Conservation (phyloP, 2,113 vertebrate species). For the Tauraco erythrolophus region DNA sequence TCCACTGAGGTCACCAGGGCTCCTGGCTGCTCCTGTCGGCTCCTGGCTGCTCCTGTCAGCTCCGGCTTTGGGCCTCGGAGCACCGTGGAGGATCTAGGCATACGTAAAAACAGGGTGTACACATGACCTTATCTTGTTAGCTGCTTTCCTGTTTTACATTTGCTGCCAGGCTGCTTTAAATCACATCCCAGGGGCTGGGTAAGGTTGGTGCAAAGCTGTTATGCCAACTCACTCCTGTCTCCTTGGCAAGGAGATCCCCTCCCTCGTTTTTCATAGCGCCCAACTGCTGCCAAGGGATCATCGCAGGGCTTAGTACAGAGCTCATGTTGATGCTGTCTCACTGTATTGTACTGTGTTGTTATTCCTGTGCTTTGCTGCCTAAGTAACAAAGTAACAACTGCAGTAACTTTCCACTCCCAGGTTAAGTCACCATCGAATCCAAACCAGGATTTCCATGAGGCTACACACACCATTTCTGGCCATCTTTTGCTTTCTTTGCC, state of each 20-base stretch:
- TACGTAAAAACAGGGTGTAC: background rate
- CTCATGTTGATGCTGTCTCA: background rate
- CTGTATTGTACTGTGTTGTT: background rate
- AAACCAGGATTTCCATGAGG: background rate
- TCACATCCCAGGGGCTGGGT: background rate
- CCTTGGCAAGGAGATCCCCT: background rate
- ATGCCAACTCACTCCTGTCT: background rate
- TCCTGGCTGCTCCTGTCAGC: accelerated
- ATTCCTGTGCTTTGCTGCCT: background rate
- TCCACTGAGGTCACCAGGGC: background rate
- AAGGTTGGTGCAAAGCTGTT: background rate
- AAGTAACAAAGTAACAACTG: background rate
- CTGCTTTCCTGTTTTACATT: background rate
- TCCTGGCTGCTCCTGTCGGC: background rate
- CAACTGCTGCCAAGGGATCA: background rate
- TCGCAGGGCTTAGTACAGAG: background rate
- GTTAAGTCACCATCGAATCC: background rate
- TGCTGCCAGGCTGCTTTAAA: background rate
- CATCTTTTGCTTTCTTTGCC: background rate
- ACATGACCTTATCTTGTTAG: background rate
- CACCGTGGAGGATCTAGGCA: background rate
- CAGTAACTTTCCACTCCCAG: background rate
- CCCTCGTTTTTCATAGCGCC: background rate
- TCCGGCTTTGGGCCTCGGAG: background rate
- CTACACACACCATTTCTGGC: background rate